A percentile compares a stretch with the other conserved stretches of the same genome.
Conservation (phyloP, 2,797 vertebrate species). For the Gymnodraco acuticeps region DNA sequence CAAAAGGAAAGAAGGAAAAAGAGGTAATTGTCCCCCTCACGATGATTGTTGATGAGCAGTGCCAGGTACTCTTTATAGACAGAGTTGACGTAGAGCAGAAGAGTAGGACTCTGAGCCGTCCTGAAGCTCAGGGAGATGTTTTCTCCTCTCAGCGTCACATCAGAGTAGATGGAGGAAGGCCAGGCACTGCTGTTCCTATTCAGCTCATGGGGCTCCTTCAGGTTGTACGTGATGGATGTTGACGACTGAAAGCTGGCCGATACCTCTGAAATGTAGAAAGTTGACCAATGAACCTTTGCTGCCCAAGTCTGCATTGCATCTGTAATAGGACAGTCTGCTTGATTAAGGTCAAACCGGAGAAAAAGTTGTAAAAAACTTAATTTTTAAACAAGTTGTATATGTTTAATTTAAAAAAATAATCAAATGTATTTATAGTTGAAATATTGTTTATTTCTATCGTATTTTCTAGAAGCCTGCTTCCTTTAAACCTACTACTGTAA, state of each 20-base stretch:
- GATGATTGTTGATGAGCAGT: conserved; percentile 89
- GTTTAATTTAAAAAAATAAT: not conserved
- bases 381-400: not conserved
- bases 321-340: not conserved
- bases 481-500: not conserved
- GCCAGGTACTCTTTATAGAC: conserved; percentile 91
- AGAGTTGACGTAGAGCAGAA: conserved; percentile 90
- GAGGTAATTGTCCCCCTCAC: conserved; percentile 78
- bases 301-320: not conserved
- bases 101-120: conserved; percentile 88
- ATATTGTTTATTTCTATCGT: not conserved
- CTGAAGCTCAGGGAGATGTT: conserved; percentile 90
- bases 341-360: not conserved
- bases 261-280: conserved; percentile 87
- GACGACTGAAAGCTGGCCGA: conserved; percentile 91
- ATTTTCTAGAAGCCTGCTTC: not conserved
- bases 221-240: conserved; percentile 89
- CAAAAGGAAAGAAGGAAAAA: not conserved
- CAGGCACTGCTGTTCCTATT: conserved; percentile 87
- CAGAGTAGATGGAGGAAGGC: conserved; percentile 88
- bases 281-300: not conserved
- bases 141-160: conserved; percentile 87
- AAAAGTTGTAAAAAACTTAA: not conserved
- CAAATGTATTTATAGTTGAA: not conserved
- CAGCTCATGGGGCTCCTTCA: conserved; percentile 88